Evolutionary conservation across 2,113 vertebrate genomes (phyloP), one percentile per base, ranked within the genome.

Genomic region (Fregata magnificens): DNA sequence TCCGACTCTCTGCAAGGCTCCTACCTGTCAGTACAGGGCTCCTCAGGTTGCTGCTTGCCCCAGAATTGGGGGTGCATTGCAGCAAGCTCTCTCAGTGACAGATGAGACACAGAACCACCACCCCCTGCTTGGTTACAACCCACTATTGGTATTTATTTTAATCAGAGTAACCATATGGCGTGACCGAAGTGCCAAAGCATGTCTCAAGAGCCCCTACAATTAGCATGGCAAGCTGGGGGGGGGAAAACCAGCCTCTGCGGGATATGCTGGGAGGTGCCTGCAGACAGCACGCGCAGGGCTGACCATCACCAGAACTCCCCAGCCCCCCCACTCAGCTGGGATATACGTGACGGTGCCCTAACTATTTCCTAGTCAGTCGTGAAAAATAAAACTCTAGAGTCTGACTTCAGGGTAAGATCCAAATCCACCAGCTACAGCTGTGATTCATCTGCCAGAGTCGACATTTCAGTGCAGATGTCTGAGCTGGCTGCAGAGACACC

Each of bases 161-260:
- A 82, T 15, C 55, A 34, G 55, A 56, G 62, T 17, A 32, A 55
- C 40, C 9, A 1, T n/a, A 5, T 3, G 29, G 67, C 7, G 74
- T 2, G 5, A 53, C 22, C 3, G 0, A 34, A 73, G 34, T 4
- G 17, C 40, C 67, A 74, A 47, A 77, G 55, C 16, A 5, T 2
- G 6, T n/a, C 63, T 31, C 38, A 8, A 29, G 55, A 61, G 25
- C 61, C 32, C 70, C 45, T 14, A 10, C 45, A 12, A 17, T 19
- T 6, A 63, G 29, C 31, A 4, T 1, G 5, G 63, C 29, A n/a
- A 34, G 38, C 45, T 11, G 40, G 8, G 52, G 61, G 58, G 45
- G 45, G 52, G 61, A 85, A 52, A 29, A 66, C 26, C 0, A 0
- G 44, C 18, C 28, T 13, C 59, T 21, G n/a, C 44, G 10, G 53